Conservation (phyloP, 2,888 invertebrate genomes). For the Parnassius glacialis region DNA sequence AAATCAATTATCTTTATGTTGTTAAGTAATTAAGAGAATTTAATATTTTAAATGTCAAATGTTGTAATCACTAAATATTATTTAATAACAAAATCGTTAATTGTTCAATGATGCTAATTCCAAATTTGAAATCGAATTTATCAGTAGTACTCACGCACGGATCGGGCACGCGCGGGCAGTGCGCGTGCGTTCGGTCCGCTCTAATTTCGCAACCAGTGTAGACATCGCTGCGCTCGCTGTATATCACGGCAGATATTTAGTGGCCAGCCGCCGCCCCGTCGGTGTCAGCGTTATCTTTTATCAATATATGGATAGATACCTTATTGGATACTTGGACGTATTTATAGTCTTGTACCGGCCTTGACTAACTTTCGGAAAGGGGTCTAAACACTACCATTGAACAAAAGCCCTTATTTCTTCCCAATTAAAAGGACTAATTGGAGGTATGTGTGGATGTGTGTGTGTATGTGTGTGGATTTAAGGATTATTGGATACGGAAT, state of each 20-base stretch:
- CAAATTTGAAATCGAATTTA: conserved; percentile 36
- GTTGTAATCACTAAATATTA: not conserved
- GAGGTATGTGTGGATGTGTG: no score
- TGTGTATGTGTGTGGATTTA: no score
- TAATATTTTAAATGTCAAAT: no score
- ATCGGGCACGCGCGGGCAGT: conserved; percentile 36
- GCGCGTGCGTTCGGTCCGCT: conserved; percentile 49
- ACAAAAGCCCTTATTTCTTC: conserved; percentile 19
- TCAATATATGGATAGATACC: conserved; percentile 71
- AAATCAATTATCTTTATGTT: no score
- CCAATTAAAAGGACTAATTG: conserved; percentile 33
- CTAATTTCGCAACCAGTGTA: conserved; percentile 72
- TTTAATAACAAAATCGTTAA: not conserved
- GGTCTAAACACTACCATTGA: not conserved
- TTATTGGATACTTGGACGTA: conserved; percentile 53
- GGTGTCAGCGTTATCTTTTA: conserved; percentile 77
- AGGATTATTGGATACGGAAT: conserved; percentile 11
- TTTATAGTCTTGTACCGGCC: conserved; percentile 46
- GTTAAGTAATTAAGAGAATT: no score
- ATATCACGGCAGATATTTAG: conserved; percentile 69
- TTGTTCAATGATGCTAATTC: conserved; percentile 24
- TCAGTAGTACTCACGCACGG: conserved; percentile 35
- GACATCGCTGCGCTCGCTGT: conserved; percentile 54
- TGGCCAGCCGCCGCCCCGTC: conserved; percentile 65
- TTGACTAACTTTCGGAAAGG: conserved; percentile 8